phyloP scores from a whole-genome alignment of 2,888 invertebrate genomes.

The Andrena hattorfiana region DNA sequence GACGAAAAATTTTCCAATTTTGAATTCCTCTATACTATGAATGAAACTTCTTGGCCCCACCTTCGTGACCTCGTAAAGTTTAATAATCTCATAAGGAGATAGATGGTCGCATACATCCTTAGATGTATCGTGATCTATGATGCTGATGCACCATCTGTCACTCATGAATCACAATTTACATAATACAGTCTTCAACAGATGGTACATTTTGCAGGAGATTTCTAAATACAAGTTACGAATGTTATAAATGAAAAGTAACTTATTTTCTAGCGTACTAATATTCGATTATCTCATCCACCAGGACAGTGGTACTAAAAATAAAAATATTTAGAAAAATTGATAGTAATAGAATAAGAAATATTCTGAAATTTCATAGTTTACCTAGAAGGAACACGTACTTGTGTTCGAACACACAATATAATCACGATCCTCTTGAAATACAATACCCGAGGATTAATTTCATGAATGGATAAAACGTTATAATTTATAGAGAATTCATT shows the following conservation, averaged over 20 bases:
- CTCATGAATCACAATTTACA: slow-evolving; percentile 47
- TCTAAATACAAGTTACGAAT: slow-evolving; percentile 23
- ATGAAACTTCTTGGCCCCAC: slow-evolving; percentile 7
- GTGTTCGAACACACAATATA: slow-evolving; percentile 1
- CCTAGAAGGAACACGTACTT: background rate
- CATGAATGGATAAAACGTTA: slow-evolving; percentile 30
- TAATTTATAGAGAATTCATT: slow-evolving; percentile 18
- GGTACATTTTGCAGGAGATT: slow-evolving; percentile 19
- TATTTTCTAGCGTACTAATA: background rate
- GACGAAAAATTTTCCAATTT: background rate
- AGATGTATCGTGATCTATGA: slow-evolving; percentile 47
- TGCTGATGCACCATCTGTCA: slow-evolving; percentile 55
- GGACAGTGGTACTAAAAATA: background rate
- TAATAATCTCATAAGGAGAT: slow-evolving; percentile 45
- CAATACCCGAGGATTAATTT: slow-evolving; percentile 28
- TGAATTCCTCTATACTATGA: slow-evolving; percentile 10
- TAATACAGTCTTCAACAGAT: slow-evolving; percentile 50
- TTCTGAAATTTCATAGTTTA: background rate
- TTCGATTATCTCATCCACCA: background rate
- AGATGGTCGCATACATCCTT: slow-evolving; percentile 39
- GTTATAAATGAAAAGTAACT: background rate
- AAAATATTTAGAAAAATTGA: background rate
- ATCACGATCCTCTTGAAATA: slow-evolving; percentile 10
- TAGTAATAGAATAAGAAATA: background rate
- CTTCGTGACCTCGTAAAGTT: slow-evolving; percentile 35